These are phyloP conservation scores for Halictus rubicundus DNA, from an alignment of 1,140 invertebrate species.

Conservation along the genomic window DNA sequence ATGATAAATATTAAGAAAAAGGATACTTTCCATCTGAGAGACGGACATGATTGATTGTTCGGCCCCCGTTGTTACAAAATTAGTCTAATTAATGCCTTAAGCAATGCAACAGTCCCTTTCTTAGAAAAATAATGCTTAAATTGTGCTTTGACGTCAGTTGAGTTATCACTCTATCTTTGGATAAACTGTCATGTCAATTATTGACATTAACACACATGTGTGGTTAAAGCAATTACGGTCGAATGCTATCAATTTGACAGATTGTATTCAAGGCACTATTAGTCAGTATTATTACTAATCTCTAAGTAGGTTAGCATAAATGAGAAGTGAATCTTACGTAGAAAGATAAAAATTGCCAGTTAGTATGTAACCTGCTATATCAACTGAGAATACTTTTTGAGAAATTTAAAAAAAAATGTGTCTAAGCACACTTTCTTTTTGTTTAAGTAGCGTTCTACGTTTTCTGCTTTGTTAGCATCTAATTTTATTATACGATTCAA, in stretches of 20 bases:
- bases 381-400: conserved; percentile 1
- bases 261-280: not conserved
- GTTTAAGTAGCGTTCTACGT: no score
- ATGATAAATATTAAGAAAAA: conserved; percentile 77
- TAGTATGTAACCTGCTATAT: not conserved
- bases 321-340: conserved; percentile 11
- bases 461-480: no score
- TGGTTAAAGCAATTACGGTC: not conserved
- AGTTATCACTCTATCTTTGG: conserved; percentile 7
- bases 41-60: conserved; percentile 88
- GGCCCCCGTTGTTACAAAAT: conserved; percentile 86
- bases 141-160: not conserved
- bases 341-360: conserved; percentile 6
- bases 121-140: not conserved
- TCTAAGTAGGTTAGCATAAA: not conserved
- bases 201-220: not conserved
- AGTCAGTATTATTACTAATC: conserved; percentile 12
- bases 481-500: no score
- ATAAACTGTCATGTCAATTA: conserved; percentile 8
- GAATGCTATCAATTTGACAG: not conserved
- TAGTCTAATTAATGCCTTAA: conserved; percentile 60
- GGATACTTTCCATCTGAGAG: conserved; percentile 93
- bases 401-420: no score
- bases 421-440: not conserved
- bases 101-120: not conserved